phyloP scores from a whole-genome alignment of 2,113 vertebrate genomes.

The Carollia perspicillata region DNA sequence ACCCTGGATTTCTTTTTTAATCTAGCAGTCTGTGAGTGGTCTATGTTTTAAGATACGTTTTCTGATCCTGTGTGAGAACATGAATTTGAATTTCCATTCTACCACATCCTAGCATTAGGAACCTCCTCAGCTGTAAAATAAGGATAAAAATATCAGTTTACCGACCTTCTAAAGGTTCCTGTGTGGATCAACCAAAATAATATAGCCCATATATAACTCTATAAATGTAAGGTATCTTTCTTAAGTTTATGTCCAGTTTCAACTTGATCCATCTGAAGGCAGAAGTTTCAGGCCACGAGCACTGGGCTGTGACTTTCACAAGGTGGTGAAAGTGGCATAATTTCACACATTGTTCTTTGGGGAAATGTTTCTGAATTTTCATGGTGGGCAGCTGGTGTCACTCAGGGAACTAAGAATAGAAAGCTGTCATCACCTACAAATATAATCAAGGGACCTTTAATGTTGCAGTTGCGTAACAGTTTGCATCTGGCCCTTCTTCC shows the following conservation, averaged over 20 bases:
- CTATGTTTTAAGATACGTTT: neutral
- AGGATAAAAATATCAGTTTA: neutral
- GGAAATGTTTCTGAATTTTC: conserved; percentile 29
- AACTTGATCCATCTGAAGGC: neutral
- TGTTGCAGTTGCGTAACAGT: neutral
- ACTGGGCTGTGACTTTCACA: neutral
- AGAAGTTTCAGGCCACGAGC: neutral
- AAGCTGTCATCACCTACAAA: neutral
- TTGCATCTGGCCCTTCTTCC: neutral
- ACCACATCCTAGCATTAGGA: neutral
- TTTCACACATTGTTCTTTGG: conserved; percentile 23
- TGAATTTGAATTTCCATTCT: neutral
- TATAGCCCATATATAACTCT: neutral
- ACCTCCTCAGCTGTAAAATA: neutral
- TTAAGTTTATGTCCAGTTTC: conserved; percentile 3
- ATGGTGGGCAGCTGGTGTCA: conserved; percentile 13
- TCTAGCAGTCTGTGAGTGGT: neutral
- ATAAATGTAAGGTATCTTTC: neutral
- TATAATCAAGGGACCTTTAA: conserved; percentile 14
- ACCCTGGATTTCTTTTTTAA: neutral
- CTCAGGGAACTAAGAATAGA: conserved; percentile 10
- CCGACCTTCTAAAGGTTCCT: neutral
- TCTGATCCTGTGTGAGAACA: neutral
- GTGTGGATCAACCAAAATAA: neutral
- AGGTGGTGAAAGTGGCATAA: conserved; percentile 17